Evolutionary conservation across 2,797 vertebrate species (phyloP), one percentile per base, ranked within the genome.

Genomic region (Crocodylus rhombifer): DNA sequence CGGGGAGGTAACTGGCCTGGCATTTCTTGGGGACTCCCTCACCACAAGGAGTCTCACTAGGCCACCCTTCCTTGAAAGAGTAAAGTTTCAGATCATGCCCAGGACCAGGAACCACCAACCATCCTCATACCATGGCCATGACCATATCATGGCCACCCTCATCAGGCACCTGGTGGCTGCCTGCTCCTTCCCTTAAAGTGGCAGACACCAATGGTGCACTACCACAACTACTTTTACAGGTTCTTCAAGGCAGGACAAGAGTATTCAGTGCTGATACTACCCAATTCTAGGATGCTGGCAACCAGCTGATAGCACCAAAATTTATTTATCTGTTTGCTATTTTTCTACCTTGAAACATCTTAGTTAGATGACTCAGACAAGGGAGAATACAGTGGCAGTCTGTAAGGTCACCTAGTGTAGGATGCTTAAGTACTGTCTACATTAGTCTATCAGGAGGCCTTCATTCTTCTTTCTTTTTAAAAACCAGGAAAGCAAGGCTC

Each of bases 401-500:
- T 87, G 6, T 58, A 83, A 74, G 57, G 33, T 20, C 63, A 9
- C 12, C 61, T 88, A 81, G 1, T 57, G 42, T 84, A 7, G 4
- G 3, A 0, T 62, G 75, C 67, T 82, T 60, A 57, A 6, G 17
- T 69, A 69, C 30, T 67, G 65, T 17, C 33, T 30, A 69, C 30
- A 42, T 71, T 36, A 23, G 21, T 71, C 20, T 71, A 16, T 95
- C 93, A 91, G n/a, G 82, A 87, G 94, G 71, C 8, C 86, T 94
- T 88, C 33, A 14, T 18, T 36, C 20, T 83, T 94, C 92, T 77
- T 89, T 80, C 76, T 80, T 18, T 87, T 64, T 91, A 88, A 87
- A 85, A 87, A 18, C 21, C 81, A 80, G 67, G 61, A 86, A 81
- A 94, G 33, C 5, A 80, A 55, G 85, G 75, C 42, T 95, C 80